A percentile compares a stretch with the other conserved stretches of the same genome.
phyloP scores from a whole-genome alignment of 2,797 vertebrate species.

The Lepidocolaptes lacrymiger region DNA sequence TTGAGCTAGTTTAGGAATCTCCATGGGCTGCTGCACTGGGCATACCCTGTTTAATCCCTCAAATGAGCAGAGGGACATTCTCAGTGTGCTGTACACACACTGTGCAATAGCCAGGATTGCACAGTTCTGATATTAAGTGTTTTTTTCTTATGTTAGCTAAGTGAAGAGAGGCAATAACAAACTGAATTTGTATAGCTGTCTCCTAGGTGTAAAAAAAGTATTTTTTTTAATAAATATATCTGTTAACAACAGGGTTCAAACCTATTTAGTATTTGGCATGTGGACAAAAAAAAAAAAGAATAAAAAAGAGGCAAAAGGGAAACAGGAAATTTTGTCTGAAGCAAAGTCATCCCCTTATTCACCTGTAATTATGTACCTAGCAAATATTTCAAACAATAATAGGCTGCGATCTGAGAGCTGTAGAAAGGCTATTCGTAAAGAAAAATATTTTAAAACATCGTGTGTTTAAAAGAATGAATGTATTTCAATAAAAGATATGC shows the following conservation, averaged over 20 bases:
- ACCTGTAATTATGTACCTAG: background rate
- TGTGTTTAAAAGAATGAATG: background rate
- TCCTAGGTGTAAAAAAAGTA: background rate
- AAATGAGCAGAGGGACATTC: background rate
- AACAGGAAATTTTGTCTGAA: background rate
- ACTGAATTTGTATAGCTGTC: background rate
- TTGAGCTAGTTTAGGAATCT: background rate
- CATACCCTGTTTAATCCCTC: background rate
- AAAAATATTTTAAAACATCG: background rate
- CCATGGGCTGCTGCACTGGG: background rate
- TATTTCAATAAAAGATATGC: constrained; percentile 29
- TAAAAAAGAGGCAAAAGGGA: background rate
- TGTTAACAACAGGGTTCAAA: background rate
- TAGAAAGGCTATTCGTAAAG: background rate
- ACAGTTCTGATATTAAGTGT: background rate
- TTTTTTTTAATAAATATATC: background rate
- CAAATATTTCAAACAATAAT: background rate
- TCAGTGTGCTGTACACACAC: background rate
- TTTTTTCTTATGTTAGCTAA: background rate
- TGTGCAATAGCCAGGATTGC: background rate
- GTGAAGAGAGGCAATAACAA: background rate
- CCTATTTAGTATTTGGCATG: background rate
- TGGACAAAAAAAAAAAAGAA: background rate
- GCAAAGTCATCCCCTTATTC: background rate
- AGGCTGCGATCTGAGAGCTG: background rate